phyloP scores from a whole-genome alignment of 2,797 vertebrate genomes.

The Scleropages formosus region DNA sequence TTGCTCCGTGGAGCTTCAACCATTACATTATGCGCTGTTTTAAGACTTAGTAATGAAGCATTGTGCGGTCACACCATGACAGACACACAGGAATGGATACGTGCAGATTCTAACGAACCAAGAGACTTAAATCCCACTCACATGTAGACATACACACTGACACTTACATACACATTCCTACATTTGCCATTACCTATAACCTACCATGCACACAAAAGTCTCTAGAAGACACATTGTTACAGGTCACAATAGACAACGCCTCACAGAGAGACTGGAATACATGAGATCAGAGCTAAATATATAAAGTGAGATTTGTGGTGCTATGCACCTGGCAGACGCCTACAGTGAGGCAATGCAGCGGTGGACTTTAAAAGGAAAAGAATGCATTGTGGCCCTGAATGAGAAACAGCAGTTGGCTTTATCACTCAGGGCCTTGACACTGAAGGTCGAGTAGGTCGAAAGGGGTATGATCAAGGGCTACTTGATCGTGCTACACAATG shows the following conservation, averaged over 20 bases:
- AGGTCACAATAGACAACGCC: neutral
- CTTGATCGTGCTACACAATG: slow-evolving; percentile 38
- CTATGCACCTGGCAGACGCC: slow-evolving; percentile 57
- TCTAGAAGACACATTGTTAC: neutral
- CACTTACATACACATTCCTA: neutral
- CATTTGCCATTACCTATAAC: neutral
- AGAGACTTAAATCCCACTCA: neutral
- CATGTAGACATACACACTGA: neutral
- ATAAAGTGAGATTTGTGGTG: slow-evolving; percentile 54
- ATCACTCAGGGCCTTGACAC: slow-evolving; percentile 61
- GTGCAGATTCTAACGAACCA: neutral
- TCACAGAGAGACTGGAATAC: slow-evolving; percentile 44
- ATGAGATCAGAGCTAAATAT: slow-evolving; percentile 66
- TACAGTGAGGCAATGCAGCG: slow-evolving; percentile 56
- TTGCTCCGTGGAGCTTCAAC: neutral
- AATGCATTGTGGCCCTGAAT: slow-evolving; percentile 60
- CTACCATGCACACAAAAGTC: neutral
- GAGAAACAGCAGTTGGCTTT: slow-evolving; percentile 58
- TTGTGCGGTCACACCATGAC: neutral
- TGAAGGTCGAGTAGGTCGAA: slow-evolving; percentile 61
- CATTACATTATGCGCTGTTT: too few relatives aligned
- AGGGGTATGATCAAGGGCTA: slow-evolving; percentile 50
- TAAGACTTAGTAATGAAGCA: neutral
- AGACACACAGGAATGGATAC: neutral
- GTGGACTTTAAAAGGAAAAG: slow-evolving; percentile 67